phyloP scores from a whole-genome alignment of 2,113 vertebrate genomes.

The Phalacrocorax aristotelis region DNA sequence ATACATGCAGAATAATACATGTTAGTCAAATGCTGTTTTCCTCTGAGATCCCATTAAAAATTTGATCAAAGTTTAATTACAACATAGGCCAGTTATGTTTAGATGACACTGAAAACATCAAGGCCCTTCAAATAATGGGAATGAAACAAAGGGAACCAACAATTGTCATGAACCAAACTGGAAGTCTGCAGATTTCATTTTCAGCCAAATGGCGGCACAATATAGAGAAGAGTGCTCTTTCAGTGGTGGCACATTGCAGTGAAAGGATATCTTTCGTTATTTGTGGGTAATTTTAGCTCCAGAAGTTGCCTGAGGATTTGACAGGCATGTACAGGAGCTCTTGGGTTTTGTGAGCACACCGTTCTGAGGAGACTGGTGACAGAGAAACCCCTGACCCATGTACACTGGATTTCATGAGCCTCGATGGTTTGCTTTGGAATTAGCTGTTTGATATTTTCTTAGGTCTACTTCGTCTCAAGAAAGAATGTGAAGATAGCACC shows the following conservation, averaged over 20 bases:
- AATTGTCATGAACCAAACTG: background rate
- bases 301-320: background rate
- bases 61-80: constrained; percentile 53
- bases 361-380: background rate
- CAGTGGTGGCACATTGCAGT: background rate
- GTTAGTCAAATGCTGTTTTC: constrained; percentile 51
- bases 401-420: background rate
- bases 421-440: background rate
- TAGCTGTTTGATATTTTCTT: background rate
- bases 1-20: constrained; percentile 42
- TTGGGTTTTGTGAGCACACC: background rate
- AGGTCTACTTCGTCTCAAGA: background rate
- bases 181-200: background rate
- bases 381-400: background rate
- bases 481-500: background rate
- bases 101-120: constrained; percentile 29
- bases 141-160: background rate
- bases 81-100: background rate
- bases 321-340: background rate
- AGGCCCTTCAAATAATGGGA: background rate
- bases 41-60: constrained; percentile 60
- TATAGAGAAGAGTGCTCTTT: background rate
- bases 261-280: background rate
- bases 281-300: background rate
- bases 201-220: background rate